Conservation (phyloP, 2,113 vertebrate species). For the Tyrannus savana region DNA sequence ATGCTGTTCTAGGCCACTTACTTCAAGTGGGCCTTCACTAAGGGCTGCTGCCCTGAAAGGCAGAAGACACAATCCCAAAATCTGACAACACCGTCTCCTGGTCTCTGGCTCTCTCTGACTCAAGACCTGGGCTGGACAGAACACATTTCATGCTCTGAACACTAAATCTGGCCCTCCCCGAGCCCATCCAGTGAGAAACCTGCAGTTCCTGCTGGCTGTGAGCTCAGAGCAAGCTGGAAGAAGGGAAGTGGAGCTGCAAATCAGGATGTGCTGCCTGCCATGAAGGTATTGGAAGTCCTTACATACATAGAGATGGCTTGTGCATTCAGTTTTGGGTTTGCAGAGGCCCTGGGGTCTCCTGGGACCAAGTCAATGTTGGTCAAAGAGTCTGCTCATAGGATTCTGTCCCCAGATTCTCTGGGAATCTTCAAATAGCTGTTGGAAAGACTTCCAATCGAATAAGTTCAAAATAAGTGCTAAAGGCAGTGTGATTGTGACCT, state of each 20-base stretch:
- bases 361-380: neutral
- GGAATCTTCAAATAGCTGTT: neutral
- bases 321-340: neutral
- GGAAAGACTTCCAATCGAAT: neutral
- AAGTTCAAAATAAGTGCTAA: neutral
- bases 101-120: neutral
- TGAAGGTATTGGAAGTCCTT: neutral
- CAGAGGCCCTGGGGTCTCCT: neutral
- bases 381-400: neutral
- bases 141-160: neutral
- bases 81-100: neutral
- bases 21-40: neutral
- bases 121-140: neutral
- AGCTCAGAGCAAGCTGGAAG: neutral
- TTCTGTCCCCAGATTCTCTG: neutral
- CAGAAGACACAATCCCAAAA: neutral
- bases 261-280: fast-evolving
- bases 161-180: neutral
- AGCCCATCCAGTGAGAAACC: neutral
- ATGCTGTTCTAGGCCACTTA: neutral
- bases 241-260: neutral
- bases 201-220: neutral
- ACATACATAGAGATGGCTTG: neutral
- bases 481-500: neutral
- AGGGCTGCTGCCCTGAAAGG: neutral